Conservation (phyloP, 2,888 invertebrate genomes). For the Drosophila paranaensis region DNA sequence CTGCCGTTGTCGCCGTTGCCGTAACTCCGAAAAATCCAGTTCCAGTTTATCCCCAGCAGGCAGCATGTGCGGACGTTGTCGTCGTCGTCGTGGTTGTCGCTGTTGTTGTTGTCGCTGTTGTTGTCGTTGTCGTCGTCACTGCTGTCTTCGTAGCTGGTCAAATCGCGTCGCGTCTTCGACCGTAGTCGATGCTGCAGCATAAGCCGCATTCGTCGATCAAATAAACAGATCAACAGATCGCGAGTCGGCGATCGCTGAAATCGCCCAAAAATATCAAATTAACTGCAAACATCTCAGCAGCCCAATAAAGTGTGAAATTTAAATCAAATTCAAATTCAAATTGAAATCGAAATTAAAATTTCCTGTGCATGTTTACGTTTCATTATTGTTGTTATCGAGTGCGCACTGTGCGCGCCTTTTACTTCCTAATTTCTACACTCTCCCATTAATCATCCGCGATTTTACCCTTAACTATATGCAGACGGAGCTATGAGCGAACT, state of each 20-base stretch:
- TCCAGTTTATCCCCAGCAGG: constrained; percentile 85
- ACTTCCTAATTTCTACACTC: constrained; percentile 17
- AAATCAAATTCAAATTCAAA: constrained; percentile 11
- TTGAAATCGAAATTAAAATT: background rate
- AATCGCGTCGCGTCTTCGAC: constrained; percentile 41
- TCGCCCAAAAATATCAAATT: constrained; percentile 13
- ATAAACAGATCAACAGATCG: constrained; percentile 5
- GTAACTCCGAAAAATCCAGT: constrained; percentile 81
- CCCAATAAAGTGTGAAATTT: constrained; percentile 25
- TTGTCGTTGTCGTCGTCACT: constrained; percentile 7
- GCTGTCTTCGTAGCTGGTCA: constrained; percentile 40
- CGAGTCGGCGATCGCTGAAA: constrained; percentile 30
- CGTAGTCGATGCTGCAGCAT: constrained; percentile 26
- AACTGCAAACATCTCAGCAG: constrained; percentile 8
- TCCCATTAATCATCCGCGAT: constrained; percentile 36
- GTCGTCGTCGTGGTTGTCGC: constrained; percentile 53
- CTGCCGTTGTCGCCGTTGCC: constrained; percentile 35
- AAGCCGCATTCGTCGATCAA: constrained; percentile 13
- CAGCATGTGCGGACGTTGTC: constrained; percentile 83
- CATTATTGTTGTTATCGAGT: constrained; percentile 2
- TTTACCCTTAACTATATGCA: constrained; percentile 11
- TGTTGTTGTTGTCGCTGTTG: constrained; percentile 23
- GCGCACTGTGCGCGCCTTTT: constrained; percentile 5
- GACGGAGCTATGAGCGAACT: constrained; percentile 11
- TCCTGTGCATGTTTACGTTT: constrained; percentile 5